Evolutionary conservation across 2,888 invertebrate genomes (phyloP), one percentile per base, ranked within the genome.

Genomic region (Drosophila niveifrons): DNA sequence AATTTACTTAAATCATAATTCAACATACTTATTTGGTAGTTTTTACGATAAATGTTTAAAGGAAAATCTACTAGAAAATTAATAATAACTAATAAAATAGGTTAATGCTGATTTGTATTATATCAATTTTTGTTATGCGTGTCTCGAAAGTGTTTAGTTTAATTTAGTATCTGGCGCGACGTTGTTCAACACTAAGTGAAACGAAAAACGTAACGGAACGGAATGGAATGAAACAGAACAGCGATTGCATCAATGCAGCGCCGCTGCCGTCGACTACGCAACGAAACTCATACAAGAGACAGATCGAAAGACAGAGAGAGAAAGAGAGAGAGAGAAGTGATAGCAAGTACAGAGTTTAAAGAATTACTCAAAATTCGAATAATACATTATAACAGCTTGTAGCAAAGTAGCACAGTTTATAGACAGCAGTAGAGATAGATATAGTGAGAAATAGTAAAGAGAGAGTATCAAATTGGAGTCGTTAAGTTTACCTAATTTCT

Each of bases 401-500:
- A 67, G 59, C 55, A 55, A 34, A 56, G 52, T 48, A 59, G 56
- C 51, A 63, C 59, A 68, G 18, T 48, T 48, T 50, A 66, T 59
- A 18, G 18, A 41, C 39, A 41, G 39, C 39, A 41, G 39, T 36
- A 43, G n/a, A 51, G 15, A 62, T n/a, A n/a, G n/a, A n/a, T n/a
- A n/a, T n/a, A n/a, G 2, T 31, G 39, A 58, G 34, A 46, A 34
- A 48, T 15, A 23, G 23, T 23, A 52, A 7, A 31, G 8, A 39
- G 43, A 48, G 47, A 50, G 51, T 56, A 18, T 48, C 23, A 41
- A 48, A 47, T 47, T 29, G 63, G 29, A 62, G 11, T 29, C 63
- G 48, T 44, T 58, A 41, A 39, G 46, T 87, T 91, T 91, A 91
- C 91, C 91, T 92, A 91, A 91, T 91, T 85, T 91, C 91, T 91